These are phyloP conservation scores for Enteromius argenteus DNA, from an alignment of 2,797 vertebrate species.

Conservation along the genomic window DNA sequence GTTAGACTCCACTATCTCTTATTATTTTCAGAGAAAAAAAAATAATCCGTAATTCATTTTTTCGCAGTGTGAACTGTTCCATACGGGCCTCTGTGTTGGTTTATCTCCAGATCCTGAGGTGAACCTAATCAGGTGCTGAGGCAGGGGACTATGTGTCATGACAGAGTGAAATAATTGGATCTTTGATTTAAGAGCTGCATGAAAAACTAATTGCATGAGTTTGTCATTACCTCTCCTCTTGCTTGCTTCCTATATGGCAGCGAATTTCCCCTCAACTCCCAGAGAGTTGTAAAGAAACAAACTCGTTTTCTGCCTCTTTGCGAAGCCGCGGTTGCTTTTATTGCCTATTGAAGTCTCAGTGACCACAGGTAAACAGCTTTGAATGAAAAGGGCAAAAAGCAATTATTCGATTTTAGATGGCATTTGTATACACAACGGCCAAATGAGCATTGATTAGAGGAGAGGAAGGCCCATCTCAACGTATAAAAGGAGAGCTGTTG, in stretches of 20 bases:
- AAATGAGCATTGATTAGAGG: constrained; percentile 49
- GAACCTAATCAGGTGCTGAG: constrained; percentile 48
- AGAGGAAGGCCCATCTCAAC: constrained; percentile 5
- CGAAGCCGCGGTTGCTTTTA: constrained; percentile 13
- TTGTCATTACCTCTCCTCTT: constrained; percentile 45
- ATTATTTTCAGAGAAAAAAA: not conserved
- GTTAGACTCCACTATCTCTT: constrained; percentile 5
- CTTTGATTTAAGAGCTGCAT: constrained; percentile 54
- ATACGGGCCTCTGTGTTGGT: not conserved
- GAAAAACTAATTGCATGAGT: constrained; percentile 52
- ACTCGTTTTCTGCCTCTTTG: not conserved
- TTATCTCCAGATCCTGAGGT: constrained; percentile 33
- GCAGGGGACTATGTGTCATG: constrained; percentile 46
- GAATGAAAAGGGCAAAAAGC: constrained; percentile 45
- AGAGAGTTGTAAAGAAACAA: constrained; percentile 19
- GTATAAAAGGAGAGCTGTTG: constrained; percentile 27
- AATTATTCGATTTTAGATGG: constrained; percentile 47
- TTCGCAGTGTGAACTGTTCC: not conserved
- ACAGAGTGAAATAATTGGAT: constrained; percentile 46
- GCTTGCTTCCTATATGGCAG: not conserved
- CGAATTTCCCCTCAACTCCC: not conserved
- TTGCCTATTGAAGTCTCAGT: constrained; percentile 25
- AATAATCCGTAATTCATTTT: not conserved
- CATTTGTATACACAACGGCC: constrained; percentile 46
- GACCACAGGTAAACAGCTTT: constrained; percentile 13